Evolutionary conservation across 1,140 invertebrate species (phyloP), one percentile per base, ranked within the genome.

Genomic region (Littorina saxatilis): DNA sequence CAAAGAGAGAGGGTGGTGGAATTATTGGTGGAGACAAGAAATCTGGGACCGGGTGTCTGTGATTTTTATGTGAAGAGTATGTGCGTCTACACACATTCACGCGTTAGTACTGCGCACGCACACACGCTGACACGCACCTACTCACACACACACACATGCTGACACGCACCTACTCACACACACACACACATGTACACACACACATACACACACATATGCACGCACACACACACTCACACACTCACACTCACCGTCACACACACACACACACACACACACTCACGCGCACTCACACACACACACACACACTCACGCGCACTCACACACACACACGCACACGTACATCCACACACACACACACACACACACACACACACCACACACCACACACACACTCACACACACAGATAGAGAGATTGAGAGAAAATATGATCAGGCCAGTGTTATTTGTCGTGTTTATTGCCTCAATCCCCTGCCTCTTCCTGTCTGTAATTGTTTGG

Each of bases 91-190:
- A n/a, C n/a, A n/a, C n/a, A n/a, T n/a, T n/a, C n/a, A n/a, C n/a
- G n/a, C n/a, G n/a, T n/a, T n/a, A n/a, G n/a, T n/a, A n/a, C n/a
- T n/a, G n/a, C n/a, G n/a, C n/a, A n/a, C n/a, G n/a, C n/a, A n/a
- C n/a, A n/a, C n/a, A n/a, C n/a, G n/a, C n/a, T n/a, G n/a, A n/a
- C n/a, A n/a, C n/a, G n/a, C n/a, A n/a, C n/a, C n/a, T n/a, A n/a
- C n/a, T n/a, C n/a, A n/a, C n/a, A n/a, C 29, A 27, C 58, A 47
- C 43, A 47, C 43, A 47, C 43, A 63, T 7, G 9, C 58, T 11
- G 7, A 63, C 58, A 63, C 58, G n/a, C 58, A 63, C 58, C 7
- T 23, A 63, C 58, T 11, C 58, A 63, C 58, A 63, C 58, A 47
- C 43, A 47, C 43, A 47, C 43, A 47, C 43, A 47, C 43, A 66